Evolutionary conservation across 2,113 vertebrate species (phyloP), one percentile per base, ranked within the genome.

Genomic region (Alces alces): DNA sequence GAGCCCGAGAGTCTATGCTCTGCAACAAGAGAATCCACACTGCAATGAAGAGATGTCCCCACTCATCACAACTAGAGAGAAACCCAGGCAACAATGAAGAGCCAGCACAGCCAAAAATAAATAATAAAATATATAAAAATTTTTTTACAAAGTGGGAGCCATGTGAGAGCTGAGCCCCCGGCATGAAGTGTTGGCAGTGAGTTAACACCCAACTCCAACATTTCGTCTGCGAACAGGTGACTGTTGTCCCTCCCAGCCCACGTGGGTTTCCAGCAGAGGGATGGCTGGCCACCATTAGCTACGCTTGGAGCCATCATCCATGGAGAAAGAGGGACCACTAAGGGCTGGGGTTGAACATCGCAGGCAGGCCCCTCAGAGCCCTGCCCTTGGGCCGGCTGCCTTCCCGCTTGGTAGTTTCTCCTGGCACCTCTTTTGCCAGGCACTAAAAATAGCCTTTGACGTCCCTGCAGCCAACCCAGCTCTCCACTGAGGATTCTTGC

Each of bases 361-460:
- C 79, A 82, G 87, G 54, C 83, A 70, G 91, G 60, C 21, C 52
- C 73, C 57, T 94, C 2, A 6, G 83, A 86, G 47, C 10, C 50
- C 79, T 39, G 61, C 33, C 94, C 60, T 70, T 17, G 2, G 27
- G n/a, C 58, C 23, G 43, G 17, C 95, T 97, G 89, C 33, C 61
- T 98, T 98, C 66, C 43, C 64, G 55, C 92, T 98, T 98, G 96
- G 54, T 89, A 96, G 95, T 97, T 98, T 97, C 97, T 98, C 94
- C 96, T 80, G 39, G 64, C 47, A 97, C 79, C 30, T 97, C 58
- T 79, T 93, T 27, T 92, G 55, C 94, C 97, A 95, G 39, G 55
- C 82, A 91, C 95, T 98, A 98, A 98, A 98, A 98, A 98, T 98
- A 98, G 96, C 96, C 91, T n/a, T 36, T 7, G 2, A 55, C 0